phyloP scores from a whole-genome alignment of 2,797 vertebrate genomes.

The Adelosebastes latens region DNA sequence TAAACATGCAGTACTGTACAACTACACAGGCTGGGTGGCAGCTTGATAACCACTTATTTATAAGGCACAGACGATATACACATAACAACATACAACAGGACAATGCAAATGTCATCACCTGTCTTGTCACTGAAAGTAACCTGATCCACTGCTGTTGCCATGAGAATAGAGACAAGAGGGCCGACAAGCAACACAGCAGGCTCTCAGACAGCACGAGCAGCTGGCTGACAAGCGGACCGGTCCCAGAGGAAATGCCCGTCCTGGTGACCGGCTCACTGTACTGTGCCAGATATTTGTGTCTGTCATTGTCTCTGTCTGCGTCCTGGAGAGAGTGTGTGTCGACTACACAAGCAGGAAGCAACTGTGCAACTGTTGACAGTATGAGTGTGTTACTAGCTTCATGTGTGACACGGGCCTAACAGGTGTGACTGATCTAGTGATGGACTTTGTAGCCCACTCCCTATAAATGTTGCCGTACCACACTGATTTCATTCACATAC shows the following conservation, averaged over 20 bases:
- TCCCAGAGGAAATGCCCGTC: slow-evolving; percentile 43
- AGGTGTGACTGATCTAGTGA: slow-evolving; percentile 23
- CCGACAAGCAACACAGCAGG: slow-evolving; percentile 10
- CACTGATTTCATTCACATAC: background rate
- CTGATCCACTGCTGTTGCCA: slow-evolving; percentile 17
- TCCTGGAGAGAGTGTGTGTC: slow-evolving; percentile 1
- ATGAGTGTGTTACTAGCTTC: background rate
- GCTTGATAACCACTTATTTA: background rate
- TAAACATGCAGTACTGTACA: background rate
- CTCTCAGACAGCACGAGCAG: slow-evolving; percentile 24
- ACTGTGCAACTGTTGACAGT: slow-evolving; percentile 13
- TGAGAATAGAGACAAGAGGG: slow-evolving; percentile 25
- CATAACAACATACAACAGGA: slow-evolving; percentile 8
- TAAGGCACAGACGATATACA: background rate
- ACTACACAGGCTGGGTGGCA: background rate
- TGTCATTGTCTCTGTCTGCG: slow-evolving; percentile 22
- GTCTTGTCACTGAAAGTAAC: slow-evolving; percentile 18
- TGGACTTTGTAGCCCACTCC: background rate
- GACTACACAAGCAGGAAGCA: slow-evolving; percentile 6
- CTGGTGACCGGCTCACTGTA: slow-evolving; percentile 22
- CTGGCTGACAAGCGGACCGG: slow-evolving; percentile 35
- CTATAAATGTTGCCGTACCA: background rate
- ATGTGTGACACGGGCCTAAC: background rate
- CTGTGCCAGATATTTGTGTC: slow-evolving; percentile 32
- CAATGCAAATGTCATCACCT: slow-evolving; percentile 9